A percentile compares a stretch with the other conserved stretches of the same genome.
Evolutionary conservation across 1,140 invertebrate genomes (phyloP).

Genomic region (Babylonia areolata): DNA sequence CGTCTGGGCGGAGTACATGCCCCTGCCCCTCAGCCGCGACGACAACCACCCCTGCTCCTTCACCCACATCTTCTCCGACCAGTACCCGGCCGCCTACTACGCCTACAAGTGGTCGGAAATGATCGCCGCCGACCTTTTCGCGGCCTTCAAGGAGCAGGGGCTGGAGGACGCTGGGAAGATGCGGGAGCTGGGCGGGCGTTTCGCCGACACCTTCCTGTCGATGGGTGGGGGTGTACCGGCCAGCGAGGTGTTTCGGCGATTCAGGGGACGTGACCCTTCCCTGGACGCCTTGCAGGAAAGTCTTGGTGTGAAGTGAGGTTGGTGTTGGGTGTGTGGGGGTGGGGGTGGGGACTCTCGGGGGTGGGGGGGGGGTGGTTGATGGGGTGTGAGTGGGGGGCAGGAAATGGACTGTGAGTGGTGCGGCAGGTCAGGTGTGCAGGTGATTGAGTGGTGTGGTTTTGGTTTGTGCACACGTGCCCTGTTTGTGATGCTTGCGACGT

Average conservation of each 20-base stretch:
- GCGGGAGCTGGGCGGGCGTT: constrained; percentile 78
- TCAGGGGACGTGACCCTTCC: constrained; percentile 92
- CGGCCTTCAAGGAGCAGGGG: constrained; percentile 85
- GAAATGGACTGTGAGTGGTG: too few relatives aligned
- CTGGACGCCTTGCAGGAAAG: constrained; percentile 77
- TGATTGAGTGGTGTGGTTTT: too few relatives aligned
- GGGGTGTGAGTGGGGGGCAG: too few relatives aligned
- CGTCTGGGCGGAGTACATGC: constrained; percentile 38
- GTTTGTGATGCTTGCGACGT: too few relatives aligned
- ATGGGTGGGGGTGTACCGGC: constrained; percentile 87
- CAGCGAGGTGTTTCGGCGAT: constrained; percentile 90
- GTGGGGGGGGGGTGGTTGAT: too few relatives aligned
- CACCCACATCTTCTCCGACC: constrained; percentile 76
- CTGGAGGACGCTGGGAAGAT: constrained; percentile 66
- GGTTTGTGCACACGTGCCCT: too few relatives aligned
- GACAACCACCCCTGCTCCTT: constrained; percentile 85
- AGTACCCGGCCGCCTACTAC: constrained; percentile 76
- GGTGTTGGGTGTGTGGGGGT: neutral
- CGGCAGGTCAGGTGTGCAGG: too few relatives aligned
- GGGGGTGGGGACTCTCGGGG: neutral
- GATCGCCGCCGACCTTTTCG: constrained; percentile 92
- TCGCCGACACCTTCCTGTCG: constrained; percentile 90
- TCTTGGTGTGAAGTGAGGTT: constrained; percentile 34
- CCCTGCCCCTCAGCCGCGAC: constrained; percentile 37
- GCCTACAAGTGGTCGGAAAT: constrained; percentile 80